Evolutionary conservation across 2,113 vertebrate genomes (phyloP).

Genomic region (Erinaceus europaeus): DNA sequence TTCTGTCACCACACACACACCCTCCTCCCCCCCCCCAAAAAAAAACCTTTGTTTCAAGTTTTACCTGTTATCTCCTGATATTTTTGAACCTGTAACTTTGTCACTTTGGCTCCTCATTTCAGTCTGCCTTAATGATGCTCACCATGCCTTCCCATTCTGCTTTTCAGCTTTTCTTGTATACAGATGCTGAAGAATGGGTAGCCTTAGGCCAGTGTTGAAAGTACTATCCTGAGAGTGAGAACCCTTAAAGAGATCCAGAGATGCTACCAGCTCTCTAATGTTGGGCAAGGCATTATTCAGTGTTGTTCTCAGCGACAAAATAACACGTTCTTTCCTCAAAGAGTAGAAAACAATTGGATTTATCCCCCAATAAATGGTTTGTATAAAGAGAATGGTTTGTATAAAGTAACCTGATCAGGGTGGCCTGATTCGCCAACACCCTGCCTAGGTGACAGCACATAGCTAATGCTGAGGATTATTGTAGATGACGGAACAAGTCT

Average conservation of each 20-base stretch:
- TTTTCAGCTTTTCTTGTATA: not conserved
- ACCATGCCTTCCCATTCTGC: not conserved
- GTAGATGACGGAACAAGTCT: not conserved
- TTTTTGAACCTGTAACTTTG: not conserved
- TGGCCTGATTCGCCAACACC: not conserved
- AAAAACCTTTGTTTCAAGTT: not conserved
- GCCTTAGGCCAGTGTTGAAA: not conserved
- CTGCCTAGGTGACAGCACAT: not conserved
- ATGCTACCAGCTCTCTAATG: not conserved
- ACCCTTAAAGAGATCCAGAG: not conserved
- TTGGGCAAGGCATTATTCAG: not conserved
- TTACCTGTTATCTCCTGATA: rapidly evolving
- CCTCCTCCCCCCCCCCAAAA: not conserved
- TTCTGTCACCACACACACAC: not conserved
- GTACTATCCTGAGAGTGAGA: not conserved
- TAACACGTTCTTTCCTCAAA: not conserved
- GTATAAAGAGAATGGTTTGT: not conserved
- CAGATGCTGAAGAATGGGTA: not conserved
- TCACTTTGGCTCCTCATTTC: not conserved
- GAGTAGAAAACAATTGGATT: not conserved
- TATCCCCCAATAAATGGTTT: too few relatives aligned
- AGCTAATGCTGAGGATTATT: not conserved
- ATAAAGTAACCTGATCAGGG: not conserved
- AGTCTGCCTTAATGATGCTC: not conserved
- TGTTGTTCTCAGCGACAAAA: not conserved